These are phyloP conservation scores for Melanchra persicariae DNA, from an alignment of 2,888 invertebrate genomes.

Conservation along the genomic window DNA sequence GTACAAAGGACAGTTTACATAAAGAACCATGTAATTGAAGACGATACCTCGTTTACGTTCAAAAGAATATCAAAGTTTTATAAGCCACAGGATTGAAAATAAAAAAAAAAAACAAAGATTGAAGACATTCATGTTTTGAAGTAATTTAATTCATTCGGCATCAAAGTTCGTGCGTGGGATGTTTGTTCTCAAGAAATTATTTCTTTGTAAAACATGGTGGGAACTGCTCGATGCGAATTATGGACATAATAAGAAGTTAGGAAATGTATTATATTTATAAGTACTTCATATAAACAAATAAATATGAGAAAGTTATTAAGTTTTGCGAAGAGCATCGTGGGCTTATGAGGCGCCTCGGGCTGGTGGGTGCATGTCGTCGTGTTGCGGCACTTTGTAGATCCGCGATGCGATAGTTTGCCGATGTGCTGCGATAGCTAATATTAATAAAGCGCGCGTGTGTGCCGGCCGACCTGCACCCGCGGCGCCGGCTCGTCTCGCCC, in stretches of 20 bases:
- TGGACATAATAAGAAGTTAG: neutral
- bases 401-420: conserved; percentile 63
- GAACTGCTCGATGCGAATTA: conserved; percentile 1
- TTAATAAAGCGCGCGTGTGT: conserved; percentile 77
- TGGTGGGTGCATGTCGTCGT: conserved; percentile 46
- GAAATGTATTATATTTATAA: neutral
- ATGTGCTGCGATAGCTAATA: conserved; percentile 78
- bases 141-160: conserved; percentile 36
- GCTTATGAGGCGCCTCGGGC: conserved; percentile 68
- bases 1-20: conserved; percentile 38
- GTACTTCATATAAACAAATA: conserved; percentile 4
- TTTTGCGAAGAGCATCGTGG: conserved; percentile 44
- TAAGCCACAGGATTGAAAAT: conserved; percentile 17
- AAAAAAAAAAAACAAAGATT: no score
- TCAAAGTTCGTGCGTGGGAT: conserved; percentile 37
- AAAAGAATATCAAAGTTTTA: conserved; percentile 34
- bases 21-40: conserved; percentile 39
- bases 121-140: conserved; percentile 41
- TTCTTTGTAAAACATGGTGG: conserved; percentile 15
- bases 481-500: conserved; percentile 83
- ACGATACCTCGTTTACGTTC: conserved; percentile 25
- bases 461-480: conserved; percentile 65
- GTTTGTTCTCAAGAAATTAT: conserved; percentile 18
- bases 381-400: conserved; percentile 44
- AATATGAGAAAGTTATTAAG: conserved; percentile 46